Evolutionary conservation across 2,797 vertebrate species (phyloP), one percentile per base, ranked within the genome.

Genomic region (Lagorchestes hirsutus): DNA sequence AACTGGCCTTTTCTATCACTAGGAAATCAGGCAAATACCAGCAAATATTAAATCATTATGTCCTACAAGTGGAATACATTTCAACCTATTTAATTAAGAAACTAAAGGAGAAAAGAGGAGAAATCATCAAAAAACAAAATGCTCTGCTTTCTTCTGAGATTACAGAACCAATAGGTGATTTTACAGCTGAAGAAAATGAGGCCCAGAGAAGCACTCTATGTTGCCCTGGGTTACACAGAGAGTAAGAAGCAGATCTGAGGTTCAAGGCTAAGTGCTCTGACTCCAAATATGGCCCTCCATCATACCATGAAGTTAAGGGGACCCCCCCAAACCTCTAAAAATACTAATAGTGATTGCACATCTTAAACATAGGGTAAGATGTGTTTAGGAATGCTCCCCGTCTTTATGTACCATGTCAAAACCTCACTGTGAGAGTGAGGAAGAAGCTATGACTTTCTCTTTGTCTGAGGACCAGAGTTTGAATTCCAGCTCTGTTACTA

Each of bases 1-100:
- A 56, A 34, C 5, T 12, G 34, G 2, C 34, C 13, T 95, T 93
- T 12, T 54, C 46, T 67, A 52, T 0, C 55, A 95, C 56, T 92
- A 90, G 95, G 94, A 87, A 95, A 95, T 91, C 90, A 74, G 29
- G 18, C 31, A 90, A 91, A 13, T 59, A 54, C 92, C 90, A 95
- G 95, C 92, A 96, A 92, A 91, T 5, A 94, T 27, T 46, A 58
- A 94, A 94, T 90, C 8, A 28, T 34, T n/a, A 54, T 91, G 22
- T 55, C 94, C 57, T 87, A 27, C 40, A 87, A 46, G 74, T 87
- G 40, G 40, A 87, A 87, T 87, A 46, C 22, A 87, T 87, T 87
- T 87, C 22, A 87, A 24, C 0, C 40, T 82, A 82, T 46, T 74
- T 74, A 34, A 62, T 46, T 27, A 87, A 87, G 74, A 22, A 8